A percentile compares a stretch with the other conserved stretches of the same genome.
Conservation (phyloP, 1,140 invertebrate species). For the Drosophila rufa region DNA sequence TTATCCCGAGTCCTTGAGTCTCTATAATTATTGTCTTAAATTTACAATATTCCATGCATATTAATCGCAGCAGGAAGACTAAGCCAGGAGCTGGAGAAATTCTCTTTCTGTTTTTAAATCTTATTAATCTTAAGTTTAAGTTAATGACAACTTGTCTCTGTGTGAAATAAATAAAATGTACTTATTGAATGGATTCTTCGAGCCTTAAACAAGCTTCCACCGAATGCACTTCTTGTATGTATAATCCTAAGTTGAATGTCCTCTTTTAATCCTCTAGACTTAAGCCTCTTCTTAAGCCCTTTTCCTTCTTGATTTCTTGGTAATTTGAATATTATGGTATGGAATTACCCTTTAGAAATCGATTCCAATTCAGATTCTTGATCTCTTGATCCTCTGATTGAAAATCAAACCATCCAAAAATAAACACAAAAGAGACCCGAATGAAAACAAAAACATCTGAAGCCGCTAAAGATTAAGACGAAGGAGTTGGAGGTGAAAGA, state of each 20-base stretch:
- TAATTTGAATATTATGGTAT: conserved; percentile 9
- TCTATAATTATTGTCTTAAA: conserved; percentile 24
- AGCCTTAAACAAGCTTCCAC: no score
- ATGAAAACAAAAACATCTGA: conserved; percentile 20
- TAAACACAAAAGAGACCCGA: not conserved
- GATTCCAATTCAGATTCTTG: conserved; percentile 1
- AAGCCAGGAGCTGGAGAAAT: not conserved
- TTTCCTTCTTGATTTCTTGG: not conserved
- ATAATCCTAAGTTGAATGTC: conserved; percentile 1
- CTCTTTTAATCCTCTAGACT: not conserved
- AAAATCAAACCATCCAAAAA: not conserved
- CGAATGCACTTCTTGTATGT: not conserved
- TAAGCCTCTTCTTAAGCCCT: not conserved
- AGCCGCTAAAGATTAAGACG: conserved; percentile 24
- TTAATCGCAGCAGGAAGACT: conserved; percentile 19
- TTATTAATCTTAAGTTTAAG: no score
- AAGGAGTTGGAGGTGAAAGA: conserved; percentile 7
- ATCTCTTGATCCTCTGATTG: conserved; percentile 21
- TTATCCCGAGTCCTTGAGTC: conserved; percentile 14
- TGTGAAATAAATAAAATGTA: no score
- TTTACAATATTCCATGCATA: conserved; percentile 23
- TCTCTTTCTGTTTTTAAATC: not conserved
- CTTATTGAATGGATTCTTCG: no score
- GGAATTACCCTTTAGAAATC: conserved; percentile 13
- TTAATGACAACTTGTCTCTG: no score